Base-by-base conservation (phyloP, 2,113 vertebrate species). In the Okapia johnstoni region DNA sequence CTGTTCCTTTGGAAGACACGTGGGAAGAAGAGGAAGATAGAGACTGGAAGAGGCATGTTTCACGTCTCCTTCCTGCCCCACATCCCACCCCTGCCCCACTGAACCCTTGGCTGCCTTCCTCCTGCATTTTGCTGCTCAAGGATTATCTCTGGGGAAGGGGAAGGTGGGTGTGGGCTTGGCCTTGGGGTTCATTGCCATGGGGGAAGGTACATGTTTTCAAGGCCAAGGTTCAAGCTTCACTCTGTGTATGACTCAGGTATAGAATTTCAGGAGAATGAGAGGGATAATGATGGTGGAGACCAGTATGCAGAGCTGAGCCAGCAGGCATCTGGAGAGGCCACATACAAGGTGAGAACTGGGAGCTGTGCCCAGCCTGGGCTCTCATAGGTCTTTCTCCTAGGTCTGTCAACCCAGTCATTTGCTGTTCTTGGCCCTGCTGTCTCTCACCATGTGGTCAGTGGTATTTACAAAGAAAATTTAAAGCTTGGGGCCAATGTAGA, bases 361-460 rank as follows among this genome's bases (percentile, higher is more conserved):
- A 21, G 16, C 12, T 7, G 14, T 33, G 43, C 0, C 19, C 55
- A 21, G 8, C 36, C 86, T 33, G 88, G 33, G 4, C 23, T 43
- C 17, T 40, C 25, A 3, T 4, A 30, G 9, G 1, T 40, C 16
- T 30, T 43, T 14, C 21, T 76, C 70, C 21, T 70, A 13, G 5
- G 66, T 15, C 46, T 28, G 12, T 70, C 5, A 46, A 50, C 7
- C 7, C 46, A 33, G 12, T 15, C 6, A 88, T 19, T 28, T 61
- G 11, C 46, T 17, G 0, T 61, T 80, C 86, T 15, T 81, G 33
- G 2, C 2, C 33, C 40, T 1, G 6, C 9, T 10, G 2, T 5
- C 33, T 66, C 13, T 91, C 36, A n/a, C 30, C 46, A 14, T 23
- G 43, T 1, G 46, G 46, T 55, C 2, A 7, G 6, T 1, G 28